Base-by-base conservation (phyloP, 1,140 invertebrate species). In the Eubasilissa regina region DNA sequence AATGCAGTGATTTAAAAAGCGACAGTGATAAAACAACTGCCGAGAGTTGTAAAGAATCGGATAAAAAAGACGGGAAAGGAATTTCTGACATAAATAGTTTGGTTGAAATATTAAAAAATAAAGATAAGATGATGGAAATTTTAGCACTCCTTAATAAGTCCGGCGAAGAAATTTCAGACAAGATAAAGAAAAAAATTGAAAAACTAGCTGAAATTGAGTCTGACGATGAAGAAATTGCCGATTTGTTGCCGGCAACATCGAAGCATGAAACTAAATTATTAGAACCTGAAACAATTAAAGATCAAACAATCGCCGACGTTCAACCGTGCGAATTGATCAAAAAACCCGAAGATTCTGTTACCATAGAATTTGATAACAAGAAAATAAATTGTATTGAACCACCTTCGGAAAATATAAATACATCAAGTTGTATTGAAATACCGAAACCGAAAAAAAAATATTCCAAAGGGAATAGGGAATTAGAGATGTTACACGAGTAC, bases 401-500 rank as follows among this genome's bases (percentile, higher is more conserved):
- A 43, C 43, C 17, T 4, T 4, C 62, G 3, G 25, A 35, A 47
- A n/a, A 72, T 9, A 21, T 11, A 11, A 48, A 47, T 47, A 19
- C 15, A 4, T 25, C 15, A 74, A 17, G 19, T 15, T 4, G 17
- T 35, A 44, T 8, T 6, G 58, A 75, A 74, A 25, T 58, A 43
- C 15, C 56, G 9, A 47, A 78, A 75, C 83, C 82, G 60, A 77
- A 53, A 19, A 85, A 84, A 60, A 83, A 86, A 60, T 84, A 85
- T 77, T 87, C 86, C 77, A 76, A 70, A 72, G 74, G 62, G 45
- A 66, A 72, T 11, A 84, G 87, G 74, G 92, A 93, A 81, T 83
- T 94, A 51, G 89, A 92, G 80, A 88, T 89, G 83, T 86, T 94
- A 9, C 93, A 93, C 56, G 91, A 92, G 79, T 92, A 94, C 83